phyloP scores from a whole-genome alignment of 2,888 invertebrate genomes.

The Dugesia japonica region DNA sequence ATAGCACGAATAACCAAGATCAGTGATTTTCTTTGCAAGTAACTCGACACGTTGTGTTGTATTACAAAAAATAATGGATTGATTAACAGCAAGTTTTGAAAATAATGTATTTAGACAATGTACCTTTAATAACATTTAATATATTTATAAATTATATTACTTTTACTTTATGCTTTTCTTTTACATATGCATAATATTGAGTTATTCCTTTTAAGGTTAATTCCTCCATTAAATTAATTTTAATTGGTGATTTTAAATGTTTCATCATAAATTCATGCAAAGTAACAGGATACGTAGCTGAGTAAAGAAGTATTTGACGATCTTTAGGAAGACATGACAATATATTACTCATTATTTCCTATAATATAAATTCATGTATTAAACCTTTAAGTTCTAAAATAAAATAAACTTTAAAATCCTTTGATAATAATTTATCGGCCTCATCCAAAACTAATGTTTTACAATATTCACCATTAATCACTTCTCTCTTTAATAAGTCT shows the following conservation, averaged over 20 bases:
- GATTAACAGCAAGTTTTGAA: slow-evolving; percentile 97
- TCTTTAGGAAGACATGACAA: slow-evolving; percentile 75
- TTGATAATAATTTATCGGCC: slow-evolving; percentile 91
- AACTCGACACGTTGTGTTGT: slow-evolving; percentile 96
- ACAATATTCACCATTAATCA: slow-evolving; percentile 83
- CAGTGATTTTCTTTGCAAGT: slow-evolving; percentile 96
- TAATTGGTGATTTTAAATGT: slow-evolving; percentile 80
- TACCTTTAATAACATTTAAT: slow-evolving; percentile 50
- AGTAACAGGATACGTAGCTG: slow-evolving; percentile 93
- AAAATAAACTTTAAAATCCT: slow-evolving; percentile 67
- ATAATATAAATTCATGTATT: background rate
- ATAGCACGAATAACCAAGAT: slow-evolving; percentile 97
- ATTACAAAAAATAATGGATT: slow-evolving; percentile 99
- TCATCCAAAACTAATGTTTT: slow-evolving; percentile 91
- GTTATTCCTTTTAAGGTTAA: slow-evolving; percentile 94
- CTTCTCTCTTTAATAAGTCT: slow-evolving; percentile 93
- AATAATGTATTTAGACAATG: slow-evolving; percentile 98
- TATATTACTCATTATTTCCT: slow-evolving; percentile 91
- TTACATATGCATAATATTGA: slow-evolving; percentile 98
- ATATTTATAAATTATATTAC: background rate
- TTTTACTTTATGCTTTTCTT: slow-evolving; percentile 71
- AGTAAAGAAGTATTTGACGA: slow-evolving; percentile 90
- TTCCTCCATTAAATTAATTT: slow-evolving; percentile 98
- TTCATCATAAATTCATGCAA: slow-evolving; percentile 96
- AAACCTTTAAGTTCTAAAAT: background rate